Evolutionary conservation across 1,140 invertebrate genomes (phyloP).

Genomic region (Leptoteleia sp.): DNA sequence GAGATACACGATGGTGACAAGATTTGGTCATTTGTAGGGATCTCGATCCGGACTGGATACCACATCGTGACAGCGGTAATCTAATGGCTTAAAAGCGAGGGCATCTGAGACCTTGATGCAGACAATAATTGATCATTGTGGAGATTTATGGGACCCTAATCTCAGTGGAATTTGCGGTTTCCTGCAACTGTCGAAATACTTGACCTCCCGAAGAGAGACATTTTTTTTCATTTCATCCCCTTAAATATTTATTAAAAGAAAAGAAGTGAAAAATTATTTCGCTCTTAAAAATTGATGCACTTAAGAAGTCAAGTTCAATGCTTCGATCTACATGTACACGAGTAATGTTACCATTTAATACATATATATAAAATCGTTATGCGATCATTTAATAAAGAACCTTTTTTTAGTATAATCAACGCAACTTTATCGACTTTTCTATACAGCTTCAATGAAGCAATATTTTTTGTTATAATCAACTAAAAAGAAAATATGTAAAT

Average conservation of each 20-base stretch:
- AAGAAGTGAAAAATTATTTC: no score
- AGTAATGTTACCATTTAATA: neutral
- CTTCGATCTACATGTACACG: no score
- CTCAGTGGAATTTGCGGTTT: conserved; percentile 4
- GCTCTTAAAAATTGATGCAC: no score
- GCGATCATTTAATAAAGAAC: neutral
- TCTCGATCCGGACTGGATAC: conserved; percentile 5
- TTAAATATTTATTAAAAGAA: neutral
- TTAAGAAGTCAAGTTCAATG: neutral
- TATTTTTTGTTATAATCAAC: conserved; percentile 13
- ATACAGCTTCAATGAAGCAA: conserved; percentile 9
- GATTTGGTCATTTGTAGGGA: conserved; percentile 41
- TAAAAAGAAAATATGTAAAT: conserved; percentile 6
- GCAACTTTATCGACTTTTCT: neutral
- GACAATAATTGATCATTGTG: conserved; percentile 40
- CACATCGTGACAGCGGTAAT: conserved; percentile 35
- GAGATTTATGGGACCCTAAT: conserved; percentile 26
- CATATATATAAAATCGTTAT: neutral
- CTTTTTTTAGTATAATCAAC: neutral
- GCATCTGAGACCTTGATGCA: conserved; percentile 18
- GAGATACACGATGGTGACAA: conserved; percentile 23
- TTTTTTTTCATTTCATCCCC: neutral
- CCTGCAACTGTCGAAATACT: conserved; percentile 4
- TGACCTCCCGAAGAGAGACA: neutral
- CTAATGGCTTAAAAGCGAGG: conserved; percentile 38